A percentile compares a stretch with the other conserved stretches of the same genome.
phyloP scores from a whole-genome alignment of 2,113 vertebrate species.

The Oreotrochilus melanogaster region DNA sequence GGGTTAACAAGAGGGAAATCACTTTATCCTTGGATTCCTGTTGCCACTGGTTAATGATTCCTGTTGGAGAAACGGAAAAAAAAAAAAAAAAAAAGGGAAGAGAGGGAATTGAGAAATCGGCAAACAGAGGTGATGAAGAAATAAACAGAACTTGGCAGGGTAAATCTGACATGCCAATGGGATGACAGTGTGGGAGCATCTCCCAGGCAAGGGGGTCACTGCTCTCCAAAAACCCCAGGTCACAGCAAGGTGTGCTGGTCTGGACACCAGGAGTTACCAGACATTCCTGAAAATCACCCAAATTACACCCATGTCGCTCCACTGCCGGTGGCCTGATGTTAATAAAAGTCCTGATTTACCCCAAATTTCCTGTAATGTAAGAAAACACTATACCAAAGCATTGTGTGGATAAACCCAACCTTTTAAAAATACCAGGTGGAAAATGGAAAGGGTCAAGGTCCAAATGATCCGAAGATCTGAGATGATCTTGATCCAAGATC shows the following conservation, averaged over 20 bases:
- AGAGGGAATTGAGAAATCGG: neutral
- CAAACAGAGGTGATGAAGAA: conserved; percentile 11
- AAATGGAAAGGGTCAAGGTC: neutral
- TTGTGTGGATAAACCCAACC: accelerated
- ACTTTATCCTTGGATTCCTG: conserved; percentile 94
- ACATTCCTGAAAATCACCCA: neutral
- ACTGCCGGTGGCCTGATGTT: neutral
- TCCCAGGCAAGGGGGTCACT: neutral
- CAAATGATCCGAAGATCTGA: neutral
- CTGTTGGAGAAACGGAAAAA: conserved; percentile 63
- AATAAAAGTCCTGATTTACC: accelerated
- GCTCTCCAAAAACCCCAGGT: neutral
- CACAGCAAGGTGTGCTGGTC: accelerated
- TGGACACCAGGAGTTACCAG: neutral
- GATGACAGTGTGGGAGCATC: neutral
- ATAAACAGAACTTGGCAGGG: neutral
- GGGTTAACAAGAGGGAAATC: conserved; percentile 93
- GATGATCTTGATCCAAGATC: too few species aligned
- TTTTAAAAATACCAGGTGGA: neutral
- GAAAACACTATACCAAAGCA: neutral
- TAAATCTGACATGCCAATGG: neutral
- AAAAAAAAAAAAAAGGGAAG: neutral
- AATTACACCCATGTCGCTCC: accelerated
- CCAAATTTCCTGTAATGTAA: neutral
- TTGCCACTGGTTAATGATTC: conserved; percentile 96